Evolutionary conservation across 2,888 invertebrate genomes (phyloP), one percentile per base, ranked within the genome.

Genomic region (Trisateles emortualis): DNA sequence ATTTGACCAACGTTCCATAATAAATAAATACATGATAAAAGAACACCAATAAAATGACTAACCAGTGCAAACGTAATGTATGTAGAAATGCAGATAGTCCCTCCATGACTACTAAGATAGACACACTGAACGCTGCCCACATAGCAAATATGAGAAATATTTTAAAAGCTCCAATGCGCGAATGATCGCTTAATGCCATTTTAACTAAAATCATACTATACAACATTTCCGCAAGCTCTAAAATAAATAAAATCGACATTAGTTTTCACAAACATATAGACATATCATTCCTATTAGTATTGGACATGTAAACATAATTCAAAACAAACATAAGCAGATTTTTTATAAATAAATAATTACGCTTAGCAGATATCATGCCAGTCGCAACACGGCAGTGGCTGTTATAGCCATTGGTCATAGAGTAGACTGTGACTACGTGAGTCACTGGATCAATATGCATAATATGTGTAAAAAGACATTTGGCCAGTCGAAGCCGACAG

Each of bases 31-130:
- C 29, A 9, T 1, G 4, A 29, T 33, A 40, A 16, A 38, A 22
- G 10, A 1, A 13, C 29, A 14, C 6, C n/a, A 41, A 41, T 13
- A 8, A 3, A 30, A 14, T 9, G 11, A 66, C 75, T 72, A 79
- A 96, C 98, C 98, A 98, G 86, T 98, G 98, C 54, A 98, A 94
- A 81, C 98, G 95, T 22, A 98, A 94, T 0, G 97, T 97, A 80
- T 98, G 98, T 43, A 98, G 94, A 82, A 98, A 98, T 5, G 98
- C 98, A 1, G 97, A 97, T 19, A 98, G 89, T 0, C 98, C 98
- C 84, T 98, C 98, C 98, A 98, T 98, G 59, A 97, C 86, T 10
- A 98, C 95, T 41, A 98, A 90, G 66, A 98, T 96, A 42, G 95
- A 94, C 1, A 98, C 70, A 0, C 97, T 97, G 64, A 97, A 95